phyloP scores from a whole-genome alignment of 2,888 invertebrate species.

The Euphydryas editha region DNA sequence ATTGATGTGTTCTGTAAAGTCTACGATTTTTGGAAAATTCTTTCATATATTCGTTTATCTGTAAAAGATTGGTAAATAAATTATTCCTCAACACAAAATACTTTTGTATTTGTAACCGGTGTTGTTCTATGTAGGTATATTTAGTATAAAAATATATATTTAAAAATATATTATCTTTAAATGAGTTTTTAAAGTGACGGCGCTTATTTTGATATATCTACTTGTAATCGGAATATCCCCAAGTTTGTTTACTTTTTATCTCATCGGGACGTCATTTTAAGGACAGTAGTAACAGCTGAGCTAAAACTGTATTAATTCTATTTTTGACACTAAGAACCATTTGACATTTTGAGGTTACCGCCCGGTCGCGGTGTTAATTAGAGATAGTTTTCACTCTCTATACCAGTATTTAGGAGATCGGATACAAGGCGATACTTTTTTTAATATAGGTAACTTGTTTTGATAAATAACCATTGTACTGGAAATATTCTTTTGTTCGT shows the following conservation, averaged over 20 bases:
- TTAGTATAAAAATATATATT: too few species aligned
- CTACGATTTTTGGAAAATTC: not conserved
- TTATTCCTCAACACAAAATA: too few species aligned
- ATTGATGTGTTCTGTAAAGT: not conserved
- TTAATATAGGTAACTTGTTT: not conserved
- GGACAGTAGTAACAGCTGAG: constrained; percentile 33
- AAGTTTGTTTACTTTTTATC: constrained; percentile 7
- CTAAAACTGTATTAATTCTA: constrained; percentile 36
- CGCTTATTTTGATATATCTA: not conserved
- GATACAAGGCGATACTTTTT: not conserved
- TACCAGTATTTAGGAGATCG: not conserved
- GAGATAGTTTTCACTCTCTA: constrained; percentile 33
- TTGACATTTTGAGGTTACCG: constrained; percentile 43
- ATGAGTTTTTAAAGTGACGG: not conserved
- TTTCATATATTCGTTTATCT: not conserved
- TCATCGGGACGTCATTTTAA: constrained; percentile 24
- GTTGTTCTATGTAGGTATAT: too few species aligned
- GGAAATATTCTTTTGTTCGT: constrained; percentile 6
- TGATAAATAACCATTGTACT: constrained; percentile 3
- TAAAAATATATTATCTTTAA: not conserved
- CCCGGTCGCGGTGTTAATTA: constrained; percentile 39
- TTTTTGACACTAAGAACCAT: constrained; percentile 36
- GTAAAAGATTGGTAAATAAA: too few species aligned
- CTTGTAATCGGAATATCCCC: constrained; percentile 1
- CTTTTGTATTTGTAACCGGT: too few species aligned